Evolutionary conservation across 2,888 invertebrate species (phyloP).

Genomic region (Ariolimax columbianus): DNA sequence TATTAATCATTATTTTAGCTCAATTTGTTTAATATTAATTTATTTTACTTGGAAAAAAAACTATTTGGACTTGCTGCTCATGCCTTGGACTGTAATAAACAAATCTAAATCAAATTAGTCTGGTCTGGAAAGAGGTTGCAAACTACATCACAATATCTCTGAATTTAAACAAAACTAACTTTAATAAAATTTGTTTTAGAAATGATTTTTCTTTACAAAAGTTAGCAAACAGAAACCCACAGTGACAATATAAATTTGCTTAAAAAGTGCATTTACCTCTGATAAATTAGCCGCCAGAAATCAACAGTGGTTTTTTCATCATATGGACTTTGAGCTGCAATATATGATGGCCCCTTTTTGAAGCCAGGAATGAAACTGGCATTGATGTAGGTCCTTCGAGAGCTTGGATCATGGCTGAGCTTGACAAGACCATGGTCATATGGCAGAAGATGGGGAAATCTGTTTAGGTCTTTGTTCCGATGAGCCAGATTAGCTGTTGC

Average conservation of each 20-base stretch:
- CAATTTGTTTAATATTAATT: too few relatives aligned
- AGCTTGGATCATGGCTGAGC: slow-evolving; percentile 62
- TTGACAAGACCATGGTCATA: slow-evolving; percentile 76
- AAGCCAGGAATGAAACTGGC: slow-evolving; percentile 77
- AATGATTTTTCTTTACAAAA: not conserved
- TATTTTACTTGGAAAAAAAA: too few relatives aligned
- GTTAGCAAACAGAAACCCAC: not conserved
- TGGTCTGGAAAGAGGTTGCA: too few relatives aligned
- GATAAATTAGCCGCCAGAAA: slow-evolving; percentile 81
- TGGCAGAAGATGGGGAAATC: slow-evolving; percentile 75
- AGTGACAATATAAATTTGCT: not conserved
- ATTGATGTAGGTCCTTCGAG: slow-evolving; percentile 73
- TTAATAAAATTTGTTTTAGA: not conserved
- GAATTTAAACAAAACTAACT: not conserved
- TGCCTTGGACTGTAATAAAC: too few relatives aligned
- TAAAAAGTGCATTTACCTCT: slow-evolving; percentile 65
- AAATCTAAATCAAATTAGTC: too few relatives aligned
- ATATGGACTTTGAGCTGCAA: slow-evolving; percentile 80
- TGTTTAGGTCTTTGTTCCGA: slow-evolving; percentile 70
- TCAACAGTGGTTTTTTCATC: slow-evolving; percentile 78
- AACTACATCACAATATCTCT: too few relatives aligned
- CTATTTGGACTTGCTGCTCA: too few relatives aligned
- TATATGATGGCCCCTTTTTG: slow-evolving; percentile 78
- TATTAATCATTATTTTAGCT: too few relatives aligned
- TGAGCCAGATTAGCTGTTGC: slow-evolving; percentile 58